These are phyloP conservation scores for Ridgeia piscesae DNA, from an alignment of 1,140 invertebrate genomes.

Conservation along the genomic window DNA sequence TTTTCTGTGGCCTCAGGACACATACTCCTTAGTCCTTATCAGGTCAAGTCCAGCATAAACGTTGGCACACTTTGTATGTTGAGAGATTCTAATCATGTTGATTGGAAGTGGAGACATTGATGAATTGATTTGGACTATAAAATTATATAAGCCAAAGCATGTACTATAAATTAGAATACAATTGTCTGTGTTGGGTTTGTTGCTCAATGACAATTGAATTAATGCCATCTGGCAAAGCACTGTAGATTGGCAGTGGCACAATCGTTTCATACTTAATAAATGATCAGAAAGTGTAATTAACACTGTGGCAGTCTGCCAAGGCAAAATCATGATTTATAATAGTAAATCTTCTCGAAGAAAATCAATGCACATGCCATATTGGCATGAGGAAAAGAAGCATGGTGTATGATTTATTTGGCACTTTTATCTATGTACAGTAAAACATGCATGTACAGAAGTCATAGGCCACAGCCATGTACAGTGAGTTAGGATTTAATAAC, in stretches of 20 bases:
- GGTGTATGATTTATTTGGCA: neutral
- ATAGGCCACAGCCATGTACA: neutral
- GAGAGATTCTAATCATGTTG: neutral
- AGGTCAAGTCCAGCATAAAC: neutral
- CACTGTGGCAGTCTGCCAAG: neutral
- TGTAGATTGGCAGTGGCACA: neutral
- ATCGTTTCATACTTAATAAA: neutral
- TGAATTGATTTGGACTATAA: neutral
- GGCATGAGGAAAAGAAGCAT: neutral
- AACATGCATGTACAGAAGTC: neutral
- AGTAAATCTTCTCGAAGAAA: neutral
- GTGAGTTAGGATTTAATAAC: too few species aligned
- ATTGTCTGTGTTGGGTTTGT: neutral
- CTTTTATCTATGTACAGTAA: too few species aligned
- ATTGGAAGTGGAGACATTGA: neutral
- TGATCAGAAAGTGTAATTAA: neutral
- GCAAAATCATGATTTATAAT: neutral
- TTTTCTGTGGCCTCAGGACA: neutral
- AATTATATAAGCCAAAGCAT: neutral
- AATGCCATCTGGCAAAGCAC: neutral
- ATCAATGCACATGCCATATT: neutral
- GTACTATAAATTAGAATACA: neutral
- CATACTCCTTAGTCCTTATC: neutral
- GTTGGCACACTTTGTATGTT: neutral
- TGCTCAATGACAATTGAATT: neutral